Percentiles rank a stretch among this genome's conserved stretches.
phyloP scores from a whole-genome alignment of 2,888 invertebrate species.

The Kuschelorhynchus macadamiae region DNA sequence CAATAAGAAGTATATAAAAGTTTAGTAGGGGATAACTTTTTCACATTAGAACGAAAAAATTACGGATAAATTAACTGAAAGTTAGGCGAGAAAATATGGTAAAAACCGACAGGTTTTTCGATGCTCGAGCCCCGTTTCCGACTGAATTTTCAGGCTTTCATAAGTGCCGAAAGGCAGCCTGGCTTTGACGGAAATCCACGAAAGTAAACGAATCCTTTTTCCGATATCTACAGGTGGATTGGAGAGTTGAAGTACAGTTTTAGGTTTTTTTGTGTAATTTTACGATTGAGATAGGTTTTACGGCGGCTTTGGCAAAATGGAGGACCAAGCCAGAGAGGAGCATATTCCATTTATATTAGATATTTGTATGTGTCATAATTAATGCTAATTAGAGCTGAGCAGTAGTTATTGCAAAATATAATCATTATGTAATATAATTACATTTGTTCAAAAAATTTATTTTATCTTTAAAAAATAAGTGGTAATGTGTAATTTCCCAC shows the following conservation, averaged over 20 bases:
- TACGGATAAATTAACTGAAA: constrained; percentile 30
- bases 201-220: constrained; percentile 50
- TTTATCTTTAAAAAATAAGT: too few species aligned
- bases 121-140: constrained; percentile 53
- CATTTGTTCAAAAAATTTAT: too few species aligned
- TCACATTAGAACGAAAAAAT: constrained; percentile 12
- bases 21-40: background rate
- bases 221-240: constrained; percentile 58
- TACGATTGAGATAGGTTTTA: background rate
- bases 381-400: too few species aligned
- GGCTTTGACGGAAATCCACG: constrained; percentile 45
- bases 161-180: constrained; percentile 48
- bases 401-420: too few species aligned
- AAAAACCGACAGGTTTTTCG: constrained; percentile 30
- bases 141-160: constrained; percentile 53
- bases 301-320: too few species aligned
- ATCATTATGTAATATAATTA: too few species aligned
- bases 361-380: too few species aligned
- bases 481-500: too few species aligned
- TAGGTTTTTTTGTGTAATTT: constrained; percentile 3
- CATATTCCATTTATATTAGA: too few species aligned
- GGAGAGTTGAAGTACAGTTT: background rate
- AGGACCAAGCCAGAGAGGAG: too few species aligned
- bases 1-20: background rate
- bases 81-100: constrained; percentile 35